A percentile compares a stretch with the other conserved stretches of the same genome.
Conservation (phyloP, 2,888 invertebrate species). For the Oscheius sp. region DNA sequence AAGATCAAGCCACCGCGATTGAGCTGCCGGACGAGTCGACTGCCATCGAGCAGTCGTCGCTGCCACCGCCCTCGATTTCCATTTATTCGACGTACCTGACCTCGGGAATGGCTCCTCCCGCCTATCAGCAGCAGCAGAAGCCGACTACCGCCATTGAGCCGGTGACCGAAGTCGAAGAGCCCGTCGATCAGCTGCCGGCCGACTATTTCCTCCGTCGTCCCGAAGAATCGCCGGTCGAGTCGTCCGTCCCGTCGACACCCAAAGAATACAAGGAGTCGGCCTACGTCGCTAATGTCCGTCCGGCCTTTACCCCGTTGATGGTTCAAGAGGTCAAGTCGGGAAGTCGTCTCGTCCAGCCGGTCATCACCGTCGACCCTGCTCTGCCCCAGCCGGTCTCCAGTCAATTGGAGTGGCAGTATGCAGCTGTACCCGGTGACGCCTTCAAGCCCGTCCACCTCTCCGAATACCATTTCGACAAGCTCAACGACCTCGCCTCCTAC, state of each 20-base stretch:
- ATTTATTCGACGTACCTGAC: neutral
- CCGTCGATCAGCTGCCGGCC: too few relatives aligned
- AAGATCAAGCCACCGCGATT: neutral
- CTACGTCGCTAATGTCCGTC: conserved; percentile 2
- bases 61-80: neutral
- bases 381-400: too few relatives aligned
- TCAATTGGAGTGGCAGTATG: too few relatives aligned
- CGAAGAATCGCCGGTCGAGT: too few relatives aligned
- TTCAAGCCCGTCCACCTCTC: conserved; percentile 15
- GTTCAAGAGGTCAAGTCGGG: neutral
- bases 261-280: neutral
- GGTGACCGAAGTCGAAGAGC: too few relatives aligned
- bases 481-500: conserved; percentile 32
- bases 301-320: neutral
- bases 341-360: conserved; percentile 2
- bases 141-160: too few relatives aligned
- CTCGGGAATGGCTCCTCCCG: neutral
- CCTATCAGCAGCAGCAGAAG: neutral
- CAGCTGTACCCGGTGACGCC: conserved; percentile 10
- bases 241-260: neutral
- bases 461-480: conserved; percentile 24
- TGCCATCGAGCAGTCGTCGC: neutral
- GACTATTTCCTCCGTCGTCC: too few relatives aligned
- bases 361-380: neutral
- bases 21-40: neutral